Base-by-base conservation (phyloP, 2,888 invertebrate species). In the Vannuccia rotundouncinata region DNA sequence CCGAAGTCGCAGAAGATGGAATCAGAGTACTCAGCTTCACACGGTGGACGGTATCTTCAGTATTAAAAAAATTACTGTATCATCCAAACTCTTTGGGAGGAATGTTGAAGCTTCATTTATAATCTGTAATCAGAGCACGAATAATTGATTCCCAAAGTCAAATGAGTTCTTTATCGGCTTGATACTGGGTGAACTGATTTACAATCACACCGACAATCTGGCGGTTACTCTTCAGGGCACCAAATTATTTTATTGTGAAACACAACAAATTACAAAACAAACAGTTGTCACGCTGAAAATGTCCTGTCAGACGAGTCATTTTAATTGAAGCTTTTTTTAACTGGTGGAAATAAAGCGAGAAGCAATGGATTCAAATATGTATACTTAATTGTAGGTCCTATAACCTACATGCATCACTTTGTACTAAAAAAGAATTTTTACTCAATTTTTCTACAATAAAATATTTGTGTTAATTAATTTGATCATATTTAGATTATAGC, bases 21-120 rank as follows among this genome's bases (percentile, higher is more conserved):
- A 66, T 66, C 25, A 5, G 66, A 66, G 66, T 66, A 66, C 66
- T 66, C 10, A 66, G 66, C 66, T 66, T 66, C 66, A 5, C 66
- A 66, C 10, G 66, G 25, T 66, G 66, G 66, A 22, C 66, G 25
- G 66, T 66, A 2, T n/a, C n/a, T n/a, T n/a, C n/a, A n/a, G n/a
- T n/a, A n/a, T n/a, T n/a, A n/a, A n/a, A n/a, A 66, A 66, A 66
- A 66, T 66, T 66, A 22, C 66, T 22, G 2, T 22, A 66, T 66
- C 17, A 45, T 45, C 17, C 45, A 45, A 45, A 45, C 5, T 45
- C 45, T 45, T 45, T 45, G 45, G 45, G 45, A 66, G 25, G 66
- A 66, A 66, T n/a, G 66, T 66, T 66, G 10, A 2, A 66, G 66
- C 66, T 22, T 66, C 17, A 17, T 22, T 66, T 66, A 66, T 17